Evolutionary conservation across 2,888 invertebrate species (phyloP).

Genomic region (Rhaphigaster nebulosa): DNA sequence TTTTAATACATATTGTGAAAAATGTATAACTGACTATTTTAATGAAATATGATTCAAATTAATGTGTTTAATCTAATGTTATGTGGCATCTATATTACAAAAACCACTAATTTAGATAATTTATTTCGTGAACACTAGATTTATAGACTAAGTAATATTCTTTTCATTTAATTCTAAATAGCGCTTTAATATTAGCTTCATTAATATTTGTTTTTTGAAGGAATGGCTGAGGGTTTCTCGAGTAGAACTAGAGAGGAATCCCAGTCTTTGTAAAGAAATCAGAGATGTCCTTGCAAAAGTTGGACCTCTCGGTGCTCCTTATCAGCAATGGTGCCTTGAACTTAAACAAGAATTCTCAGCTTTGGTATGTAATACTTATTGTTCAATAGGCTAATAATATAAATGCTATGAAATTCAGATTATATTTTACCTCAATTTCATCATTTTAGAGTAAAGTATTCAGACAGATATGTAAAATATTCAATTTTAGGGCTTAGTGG

Average conservation of each 20-base stretch:
- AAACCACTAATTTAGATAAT: too few species aligned
- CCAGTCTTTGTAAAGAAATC: slow-evolving; percentile 70
- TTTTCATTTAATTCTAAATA: neutral
- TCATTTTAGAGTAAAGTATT: neutral
- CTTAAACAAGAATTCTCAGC: slow-evolving; percentile 68
- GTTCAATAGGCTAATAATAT: neutral
- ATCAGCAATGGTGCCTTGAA: slow-evolving; percentile 71
- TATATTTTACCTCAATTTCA: neutral
- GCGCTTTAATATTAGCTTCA: neutral
- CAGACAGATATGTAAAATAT: neutral
- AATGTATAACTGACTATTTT: too few species aligned
- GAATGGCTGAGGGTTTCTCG: slow-evolving; percentile 68
- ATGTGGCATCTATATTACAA: too few species aligned
- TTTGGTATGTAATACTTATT: slow-evolving; percentile 67
- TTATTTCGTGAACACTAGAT: neutral
- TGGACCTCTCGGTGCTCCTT: slow-evolving; percentile 71
- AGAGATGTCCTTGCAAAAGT: slow-evolving; percentile 72
- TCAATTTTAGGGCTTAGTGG: neutral
- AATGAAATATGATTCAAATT: too few species aligned
- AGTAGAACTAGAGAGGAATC: slow-evolving; percentile 67
- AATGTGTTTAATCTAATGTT: too few species aligned
- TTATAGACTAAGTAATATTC: neutral
- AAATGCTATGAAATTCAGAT: neutral
- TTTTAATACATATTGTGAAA: too few species aligned
- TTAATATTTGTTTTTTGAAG: slow-evolving; percentile 63